Base-by-base conservation (phyloP, 2,888 invertebrate genomes). In the Psylliodes chrysocephalus region DNA sequence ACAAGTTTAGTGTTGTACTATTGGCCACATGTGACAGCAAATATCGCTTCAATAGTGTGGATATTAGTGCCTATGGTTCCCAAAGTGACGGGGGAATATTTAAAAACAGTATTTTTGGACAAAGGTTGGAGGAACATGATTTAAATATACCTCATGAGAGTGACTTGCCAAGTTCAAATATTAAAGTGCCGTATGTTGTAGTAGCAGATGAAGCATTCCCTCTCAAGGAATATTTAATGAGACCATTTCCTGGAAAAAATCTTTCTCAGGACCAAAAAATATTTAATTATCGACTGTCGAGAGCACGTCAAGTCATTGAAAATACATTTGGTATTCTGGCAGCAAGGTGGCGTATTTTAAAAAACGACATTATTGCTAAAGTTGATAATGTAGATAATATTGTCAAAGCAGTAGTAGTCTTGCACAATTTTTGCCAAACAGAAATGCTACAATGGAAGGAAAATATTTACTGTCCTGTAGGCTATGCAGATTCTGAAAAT, bases 31-130 rank as follows among this genome's bases (percentile, higher is more conserved):
- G 25, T 25, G 75, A 77, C 61, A 67, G 68, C 2, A 68, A 75
- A 8, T 78, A 77, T 68, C 63, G 60, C 30, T 80, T 80, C 73
- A 69, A 71, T 33, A n/a, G n/a, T 66, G 71, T 40, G 71, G 74
- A 77, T 68, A 71, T 77, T 57, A 77, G 79, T 14, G 68, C 69
- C 49, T 74, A 73, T 68, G 77, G 75, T 8, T 71, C 70, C 42
- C 71, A 74, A 66, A 75, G 75, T 71, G 77, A 79, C 67, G 75
- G 75, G n/a, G 75, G 73, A 14, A 61, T 76, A 18, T 73, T 76
- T 55, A 47, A 60, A 33, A n/a, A 51, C 61, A 71, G 67, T 22
- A 59, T 72, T 18, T 71, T 73, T 64, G 72, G 68, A 0, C 42
- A 65, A 42, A 42, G 57, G 17, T 52, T 73, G 14, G 53, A 66